Percentiles rank a stretch among this genome's conserved stretches.
Evolutionary conservation across 92 coral and sea anemone species (phyloP).

Genomic region (Plumapathes pennacea): DNA sequence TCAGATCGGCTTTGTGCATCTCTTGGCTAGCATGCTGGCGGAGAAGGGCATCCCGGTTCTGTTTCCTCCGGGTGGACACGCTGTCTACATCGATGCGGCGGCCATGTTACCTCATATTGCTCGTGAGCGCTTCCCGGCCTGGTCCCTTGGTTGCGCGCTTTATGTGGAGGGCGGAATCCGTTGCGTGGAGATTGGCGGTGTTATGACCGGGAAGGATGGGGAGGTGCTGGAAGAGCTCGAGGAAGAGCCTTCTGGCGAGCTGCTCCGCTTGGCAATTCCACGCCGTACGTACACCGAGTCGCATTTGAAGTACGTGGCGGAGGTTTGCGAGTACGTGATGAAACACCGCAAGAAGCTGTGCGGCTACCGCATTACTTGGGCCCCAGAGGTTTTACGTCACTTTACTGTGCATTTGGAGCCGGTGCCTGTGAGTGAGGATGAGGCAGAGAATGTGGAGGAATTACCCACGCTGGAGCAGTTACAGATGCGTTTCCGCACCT

Average conservation of each 20-base stretch:
- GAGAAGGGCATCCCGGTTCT: slow-evolving; percentile 23
- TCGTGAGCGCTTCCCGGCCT: slow-evolving; percentile 28
- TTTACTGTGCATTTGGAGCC: slow-evolving; percentile 63
- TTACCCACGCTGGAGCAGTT: too few relatives aligned
- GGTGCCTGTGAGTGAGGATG: slow-evolving; percentile 2
- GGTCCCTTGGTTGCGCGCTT: slow-evolving; percentile 33
- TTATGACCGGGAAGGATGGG: slow-evolving; percentile 25
- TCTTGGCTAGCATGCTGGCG: slow-evolving; percentile 33
- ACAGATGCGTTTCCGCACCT: too few relatives aligned
- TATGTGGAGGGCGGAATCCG: slow-evolving; percentile 50
- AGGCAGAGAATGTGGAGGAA: slow-evolving; percentile 1
- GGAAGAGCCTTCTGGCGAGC: slow-evolving; percentile 28
- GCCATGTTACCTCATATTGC: slow-evolving; percentile 35
- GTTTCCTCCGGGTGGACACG: slow-evolving; percentile 58
- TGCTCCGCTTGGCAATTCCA: slow-evolving; percentile 48
- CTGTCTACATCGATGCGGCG: slow-evolving; percentile 52
- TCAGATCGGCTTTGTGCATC: slow-evolving; percentile 14
- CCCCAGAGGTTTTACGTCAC: slow-evolving; percentile 57
- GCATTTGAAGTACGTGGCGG: slow-evolving; percentile 61
- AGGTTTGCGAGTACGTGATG: slow-evolving; percentile 50
- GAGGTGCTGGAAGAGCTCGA: neutral
- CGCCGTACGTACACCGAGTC: slow-evolving; percentile 48
- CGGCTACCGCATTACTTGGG: slow-evolving; percentile 54
- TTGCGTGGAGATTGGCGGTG: slow-evolving; percentile 44
- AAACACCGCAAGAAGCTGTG: slow-evolving; percentile 22